A percentile compares a stretch with the other conserved stretches of the same genome.
Conservation (phyloP, 2,888 invertebrate genomes). For the Cephalotes varians region DNA sequence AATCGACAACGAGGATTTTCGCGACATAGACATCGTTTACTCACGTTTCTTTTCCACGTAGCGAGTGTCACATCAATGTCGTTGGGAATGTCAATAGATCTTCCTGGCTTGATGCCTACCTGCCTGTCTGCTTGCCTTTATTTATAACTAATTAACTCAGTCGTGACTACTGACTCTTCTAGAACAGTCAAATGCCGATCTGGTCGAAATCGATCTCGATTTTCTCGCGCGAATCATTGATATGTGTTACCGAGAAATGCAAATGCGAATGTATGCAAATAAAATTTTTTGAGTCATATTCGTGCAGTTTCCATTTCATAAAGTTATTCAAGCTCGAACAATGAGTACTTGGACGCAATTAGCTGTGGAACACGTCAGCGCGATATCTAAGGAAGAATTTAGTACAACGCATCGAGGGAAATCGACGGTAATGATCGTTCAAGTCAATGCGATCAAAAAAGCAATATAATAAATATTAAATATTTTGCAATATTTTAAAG, state of each 20-base stretch:
- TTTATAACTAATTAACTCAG: constrained; percentile 84
- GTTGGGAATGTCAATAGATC: constrained; percentile 54
- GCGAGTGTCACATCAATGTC: constrained; percentile 40
- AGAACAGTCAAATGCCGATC: constrained; percentile 73
- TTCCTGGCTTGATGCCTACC: constrained; percentile 70
- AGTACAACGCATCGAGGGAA: constrained; percentile 24
- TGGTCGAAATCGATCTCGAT: constrained; percentile 17
- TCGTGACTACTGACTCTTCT: constrained; percentile 71
- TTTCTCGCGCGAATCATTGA: constrained; percentile 4
- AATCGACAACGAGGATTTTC: not conserved
- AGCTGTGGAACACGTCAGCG: constrained; percentile 86
- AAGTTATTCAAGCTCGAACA: constrained; percentile 6
- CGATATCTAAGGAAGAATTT: constrained; percentile 90
- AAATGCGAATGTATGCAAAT: not conserved
- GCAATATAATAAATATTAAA: not conserved
- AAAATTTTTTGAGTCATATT: not conserved
- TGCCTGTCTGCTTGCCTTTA: constrained; percentile 77
- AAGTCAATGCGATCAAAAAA: not conserved
- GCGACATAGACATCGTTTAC: not conserved
- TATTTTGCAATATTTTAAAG: not conserved
- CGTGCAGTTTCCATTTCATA: not conserved
- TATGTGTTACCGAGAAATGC: not conserved
- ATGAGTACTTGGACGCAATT: constrained; percentile 83
- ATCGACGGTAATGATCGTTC: constrained; percentile 6
- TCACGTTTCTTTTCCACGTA: constrained; percentile 30